Evolutionary conservation across 2,888 invertebrate species (phyloP).

Genomic region (Drosophila anceps): DNA sequence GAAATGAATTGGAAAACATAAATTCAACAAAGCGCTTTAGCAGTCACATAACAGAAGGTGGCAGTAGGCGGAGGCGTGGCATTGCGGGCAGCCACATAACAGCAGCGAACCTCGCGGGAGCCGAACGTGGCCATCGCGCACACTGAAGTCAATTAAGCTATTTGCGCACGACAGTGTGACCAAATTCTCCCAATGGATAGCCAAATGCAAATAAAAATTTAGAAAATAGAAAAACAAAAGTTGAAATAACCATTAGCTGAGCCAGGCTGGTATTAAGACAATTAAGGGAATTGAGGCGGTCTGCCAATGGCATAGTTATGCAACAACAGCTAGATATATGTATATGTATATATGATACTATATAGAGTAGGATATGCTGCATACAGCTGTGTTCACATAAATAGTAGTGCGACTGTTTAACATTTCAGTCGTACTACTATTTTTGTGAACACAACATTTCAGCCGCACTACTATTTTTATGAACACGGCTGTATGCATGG

Average conservation of each 20-base stretch:
- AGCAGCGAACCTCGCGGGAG: constrained; percentile 16
- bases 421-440: no score
- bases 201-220: constrained; percentile 22
- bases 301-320: not conserved
- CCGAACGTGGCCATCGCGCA: constrained; percentile 8
- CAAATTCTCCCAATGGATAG: constrained; percentile 26
- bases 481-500: no score
- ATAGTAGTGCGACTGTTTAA: no score
- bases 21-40: constrained; percentile 9
- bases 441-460: no score
- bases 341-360: no score
- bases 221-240: not conserved
- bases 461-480: no score
- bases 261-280: not conserved
- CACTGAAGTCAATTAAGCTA: constrained; percentile 36
- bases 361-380: no score
- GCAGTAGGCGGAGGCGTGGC: constrained; percentile 11
- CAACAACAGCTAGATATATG: not conserved
- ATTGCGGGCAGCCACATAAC: constrained; percentile 11
- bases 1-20: constrained; percentile 24
- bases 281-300: not conserved
- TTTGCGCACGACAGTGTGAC: constrained; percentile 28
- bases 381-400: no score
- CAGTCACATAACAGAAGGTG: not conserved
- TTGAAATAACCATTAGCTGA: not conserved